These are phyloP conservation scores for Cydia pomonella DNA, from an alignment of 1,140 invertebrate species.

Conservation along the genomic window DNA sequence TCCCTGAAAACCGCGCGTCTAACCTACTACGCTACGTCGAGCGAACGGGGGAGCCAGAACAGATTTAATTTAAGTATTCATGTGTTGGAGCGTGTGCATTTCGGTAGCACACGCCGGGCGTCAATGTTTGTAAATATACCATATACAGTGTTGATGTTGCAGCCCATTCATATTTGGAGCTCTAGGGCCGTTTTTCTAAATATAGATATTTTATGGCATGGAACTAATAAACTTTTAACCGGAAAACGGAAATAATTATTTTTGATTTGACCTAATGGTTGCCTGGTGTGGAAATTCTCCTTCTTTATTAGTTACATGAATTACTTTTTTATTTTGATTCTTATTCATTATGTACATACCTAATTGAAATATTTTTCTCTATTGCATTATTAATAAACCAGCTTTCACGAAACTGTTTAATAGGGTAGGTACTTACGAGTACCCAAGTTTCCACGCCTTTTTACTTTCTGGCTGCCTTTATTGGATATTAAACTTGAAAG, in stretches of 20 bases:
- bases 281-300: too few relatives aligned
- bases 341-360: not conserved
- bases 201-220: conserved; percentile 14
- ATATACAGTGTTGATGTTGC: conserved; percentile 64
- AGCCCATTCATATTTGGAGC: conserved; percentile 63
- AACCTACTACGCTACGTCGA: not conserved
- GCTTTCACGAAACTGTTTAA: too few relatives aligned
- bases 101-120: conserved; percentile 61
- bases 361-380: too few relatives aligned
- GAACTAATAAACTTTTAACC: not conserved
- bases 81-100: conserved; percentile 51
- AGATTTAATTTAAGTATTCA: conserved; percentile 58
- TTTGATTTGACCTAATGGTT: not conserved
- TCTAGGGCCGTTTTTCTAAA: conserved; percentile 41
- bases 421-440: not conserved
- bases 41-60: conserved; percentile 53
- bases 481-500: not conserved
- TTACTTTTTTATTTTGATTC: not conserved
- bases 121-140: conserved; percentile 77
- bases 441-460: not conserved
- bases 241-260: conserved; percentile 1
- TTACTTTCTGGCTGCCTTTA: not conserved
- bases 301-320: not conserved
- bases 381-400: too few relatives aligned
- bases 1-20: conserved; percentile 41